Evolutionary conservation across 2,113 vertebrate genomes (phyloP), one percentile per base, ranked within the genome.

Genomic region (Prunella fulvescens): DNA sequence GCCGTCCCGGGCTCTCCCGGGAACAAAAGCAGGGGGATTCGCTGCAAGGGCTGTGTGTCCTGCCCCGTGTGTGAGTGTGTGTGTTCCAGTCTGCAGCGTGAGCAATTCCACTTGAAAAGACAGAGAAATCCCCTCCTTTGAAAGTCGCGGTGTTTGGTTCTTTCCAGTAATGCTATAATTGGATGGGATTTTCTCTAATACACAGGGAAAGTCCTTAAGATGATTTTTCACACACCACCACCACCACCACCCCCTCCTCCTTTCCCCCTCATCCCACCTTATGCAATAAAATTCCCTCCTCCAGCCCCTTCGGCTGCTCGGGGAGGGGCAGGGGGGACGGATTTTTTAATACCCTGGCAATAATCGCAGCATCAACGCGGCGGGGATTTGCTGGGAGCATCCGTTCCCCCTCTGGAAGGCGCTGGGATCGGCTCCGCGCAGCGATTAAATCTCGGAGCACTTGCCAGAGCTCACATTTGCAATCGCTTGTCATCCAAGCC

Each of bases 121-220:
- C 89, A 8, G 94, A 92, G 95, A 87, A 92, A 95, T 96, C 90
- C 97, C 95, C 93, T 92, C 86, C 95, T 96, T 92, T 92, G 92
- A 94, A 92, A 95, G 88, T 25, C 81, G 81, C 81, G 3, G 95
- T 86, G 40, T 94, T 90, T 47, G 94, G 79, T 88, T 96, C 96
- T 95, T 79, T 42, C 96, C 95, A 87, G 97, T 97, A 97, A 97
- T 97, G 95, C 92, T 61, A 95, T 97, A 98, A 97, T 97, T 98
- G 97, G 96, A 92, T 93, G 96, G 97, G 97, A 98, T 98, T 98
- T 98, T 97, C 96, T 93, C 96, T 94, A 96, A 96, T 95, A 96
- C 93, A 45, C 86, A 95, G 96, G 96, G 96, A 93, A 97, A 98
- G 97, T 97, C 97, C 97, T 95, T 94, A 86, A 91, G 81, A 95